Evolutionary conservation across 2,797 vertebrate species (phyloP).

Genomic region (Botia almorhae): DNA sequence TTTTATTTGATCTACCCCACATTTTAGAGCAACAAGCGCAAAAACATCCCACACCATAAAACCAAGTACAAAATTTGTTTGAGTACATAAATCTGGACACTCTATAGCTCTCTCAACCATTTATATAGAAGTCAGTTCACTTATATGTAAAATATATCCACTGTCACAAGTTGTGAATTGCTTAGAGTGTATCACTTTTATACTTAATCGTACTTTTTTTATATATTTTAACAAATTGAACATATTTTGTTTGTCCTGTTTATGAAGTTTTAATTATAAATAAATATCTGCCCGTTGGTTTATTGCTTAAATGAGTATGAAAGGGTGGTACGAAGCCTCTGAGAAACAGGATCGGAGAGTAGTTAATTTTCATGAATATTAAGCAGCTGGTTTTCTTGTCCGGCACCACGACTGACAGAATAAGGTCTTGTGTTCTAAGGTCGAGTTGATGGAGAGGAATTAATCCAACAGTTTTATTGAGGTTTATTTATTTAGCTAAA

Average conservation of each 20-base stretch:
- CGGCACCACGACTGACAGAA: constrained; percentile 44
- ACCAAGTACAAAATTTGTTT: neutral
- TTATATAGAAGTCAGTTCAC: neutral
- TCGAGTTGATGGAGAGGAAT: constrained; percentile 56
- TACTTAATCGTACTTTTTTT: neutral
- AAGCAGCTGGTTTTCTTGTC: constrained; percentile 51
- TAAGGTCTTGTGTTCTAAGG: constrained; percentile 47
- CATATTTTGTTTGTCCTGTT: neutral
- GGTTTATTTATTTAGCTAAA: constrained; percentile 40
- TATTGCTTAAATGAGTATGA: constrained; percentile 22
- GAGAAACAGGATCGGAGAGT: constrained; percentile 31
- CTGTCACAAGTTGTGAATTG: neutral
- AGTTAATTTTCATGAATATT: constrained; percentile 58
- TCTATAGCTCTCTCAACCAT: neutral
- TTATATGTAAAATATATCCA: neutral
- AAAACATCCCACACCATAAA: neutral
- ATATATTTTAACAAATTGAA: neutral
- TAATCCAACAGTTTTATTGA: constrained; percentile 63
- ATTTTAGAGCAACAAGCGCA: neutral
- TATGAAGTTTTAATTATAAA: neutral
- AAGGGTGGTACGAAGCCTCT: constrained; percentile 12
- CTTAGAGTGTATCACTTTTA: neutral
- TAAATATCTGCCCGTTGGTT: neutral
- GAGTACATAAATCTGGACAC: neutral
- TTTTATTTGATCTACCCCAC: neutral